Conservation (phyloP, 2,113 vertebrate species). For the Scytalopus superciliaris region DNA sequence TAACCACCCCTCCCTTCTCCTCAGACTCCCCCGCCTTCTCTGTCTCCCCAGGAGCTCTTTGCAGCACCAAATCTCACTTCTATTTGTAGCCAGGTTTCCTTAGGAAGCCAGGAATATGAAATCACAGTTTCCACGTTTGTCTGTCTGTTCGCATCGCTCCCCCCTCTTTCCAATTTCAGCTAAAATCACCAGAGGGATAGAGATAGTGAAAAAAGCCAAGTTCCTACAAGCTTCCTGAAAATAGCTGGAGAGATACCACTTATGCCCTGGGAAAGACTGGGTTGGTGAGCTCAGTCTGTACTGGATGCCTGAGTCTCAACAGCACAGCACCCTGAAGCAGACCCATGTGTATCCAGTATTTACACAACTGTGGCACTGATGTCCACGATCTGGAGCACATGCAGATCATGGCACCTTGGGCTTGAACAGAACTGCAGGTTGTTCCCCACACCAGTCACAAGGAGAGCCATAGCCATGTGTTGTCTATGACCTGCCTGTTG, state of each 20-base stretch:
- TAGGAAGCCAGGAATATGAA: conserved; percentile 34
- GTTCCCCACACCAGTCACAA: accelerated
- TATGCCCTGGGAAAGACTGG: accelerated
- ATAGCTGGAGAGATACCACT: neutral
- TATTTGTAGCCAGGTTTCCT: conserved; percentile 33
- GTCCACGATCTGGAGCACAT: neutral
- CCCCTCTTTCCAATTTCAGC: neutral
- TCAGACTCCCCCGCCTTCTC: neutral
- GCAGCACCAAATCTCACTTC: conserved; percentile 16
- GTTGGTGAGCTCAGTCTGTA: neutral
- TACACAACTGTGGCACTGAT: neutral
- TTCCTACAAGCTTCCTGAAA: neutral
- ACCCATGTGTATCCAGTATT: neutral
- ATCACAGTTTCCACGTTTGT: conserved; percentile 38
- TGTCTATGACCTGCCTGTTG: neutral
- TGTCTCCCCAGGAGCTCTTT: neutral
- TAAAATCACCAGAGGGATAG: neutral
- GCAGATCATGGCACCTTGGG: neutral
- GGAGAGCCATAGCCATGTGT: neutral
- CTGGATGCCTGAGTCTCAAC: neutral
- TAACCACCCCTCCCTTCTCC: neutral
- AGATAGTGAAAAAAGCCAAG: neutral
- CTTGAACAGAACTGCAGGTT: neutral
- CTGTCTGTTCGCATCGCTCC: neutral
- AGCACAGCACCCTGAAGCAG: neutral